Conservation (phyloP, 2,797 vertebrate genomes). For the Ambastaia sidthimunki region DNA sequence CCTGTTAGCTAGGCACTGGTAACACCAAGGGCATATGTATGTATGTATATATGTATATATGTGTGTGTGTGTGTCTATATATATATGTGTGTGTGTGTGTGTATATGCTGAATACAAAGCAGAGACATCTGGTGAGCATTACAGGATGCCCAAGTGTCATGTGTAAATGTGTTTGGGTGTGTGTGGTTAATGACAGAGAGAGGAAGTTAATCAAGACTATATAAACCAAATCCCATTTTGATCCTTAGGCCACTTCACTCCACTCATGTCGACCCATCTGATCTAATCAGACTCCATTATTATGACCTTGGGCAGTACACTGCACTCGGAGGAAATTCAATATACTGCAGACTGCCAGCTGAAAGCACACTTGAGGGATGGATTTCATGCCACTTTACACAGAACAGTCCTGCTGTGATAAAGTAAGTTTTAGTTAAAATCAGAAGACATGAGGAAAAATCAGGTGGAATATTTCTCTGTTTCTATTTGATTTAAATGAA, state of each 20-base stretch:
- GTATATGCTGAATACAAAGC: not conserved
- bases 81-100: too few species aligned
- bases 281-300: slow-evolving; percentile 50
- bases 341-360: slow-evolving; percentile 36
- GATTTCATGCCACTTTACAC: slow-evolving; percentile 48
- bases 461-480: not conserved
- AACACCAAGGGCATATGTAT: not conserved
- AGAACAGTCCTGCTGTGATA: slow-evolving; percentile 22
- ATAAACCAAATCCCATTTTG: slow-evolving; percentile 19
- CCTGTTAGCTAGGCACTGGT: too few species aligned
- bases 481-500: slow-evolving; percentile 10
- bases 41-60: too few species aligned
- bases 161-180: slow-evolving; percentile 8
- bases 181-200: not conserved
- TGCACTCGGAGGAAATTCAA: slow-evolving; percentile 44
- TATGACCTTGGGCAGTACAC: slow-evolving; percentile 41
- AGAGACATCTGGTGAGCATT: too few species aligned
- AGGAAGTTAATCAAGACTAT: slow-evolving; percentile 13
- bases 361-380: slow-evolving; percentile 23
- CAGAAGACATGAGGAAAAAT: slow-evolving; percentile 1
- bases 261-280: slow-evolving; percentile 15
- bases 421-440: slow-evolving; percentile 30
- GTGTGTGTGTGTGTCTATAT: too few species aligned
- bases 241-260: slow-evolving; percentile 34
- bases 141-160: not conserved